phyloP scores from a whole-genome alignment of 2,797 vertebrate species.

The Clarias pachynema region DNA sequence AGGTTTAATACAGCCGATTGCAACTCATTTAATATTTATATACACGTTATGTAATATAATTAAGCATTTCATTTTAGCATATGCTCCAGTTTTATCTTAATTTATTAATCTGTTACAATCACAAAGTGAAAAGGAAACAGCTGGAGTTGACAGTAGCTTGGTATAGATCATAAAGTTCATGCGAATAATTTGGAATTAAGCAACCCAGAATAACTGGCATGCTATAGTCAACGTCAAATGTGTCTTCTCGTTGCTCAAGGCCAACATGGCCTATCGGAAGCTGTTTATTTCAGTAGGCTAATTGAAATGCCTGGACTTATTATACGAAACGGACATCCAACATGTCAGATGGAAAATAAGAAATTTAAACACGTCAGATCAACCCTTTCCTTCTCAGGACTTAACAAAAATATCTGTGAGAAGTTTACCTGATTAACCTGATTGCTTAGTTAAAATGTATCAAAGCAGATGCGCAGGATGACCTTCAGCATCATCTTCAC shows the following conservation, averaged over 20 bases:
- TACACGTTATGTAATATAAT: background rate
- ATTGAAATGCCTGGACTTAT: constrained; percentile 3
- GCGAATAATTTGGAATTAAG: background rate
- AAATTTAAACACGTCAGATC: background rate
- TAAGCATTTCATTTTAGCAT: background rate
- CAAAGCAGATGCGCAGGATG: background rate
- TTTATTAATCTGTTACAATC: background rate
- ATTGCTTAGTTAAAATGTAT: background rate
- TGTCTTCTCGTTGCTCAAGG: background rate
- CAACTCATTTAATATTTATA: background rate
- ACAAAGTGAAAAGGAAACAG: background rate
- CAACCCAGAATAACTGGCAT: background rate
- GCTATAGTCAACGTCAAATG: background rate
- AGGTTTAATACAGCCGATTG: background rate
- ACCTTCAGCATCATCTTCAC: background rate
- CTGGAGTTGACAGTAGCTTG: background rate
- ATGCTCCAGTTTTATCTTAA: background rate
- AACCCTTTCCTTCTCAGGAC: background rate
- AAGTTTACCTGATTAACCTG: background rate
- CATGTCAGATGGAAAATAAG: constrained; percentile 15
- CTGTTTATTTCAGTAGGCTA: constrained; percentile 1
- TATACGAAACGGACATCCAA: background rate
- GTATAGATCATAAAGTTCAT: background rate
- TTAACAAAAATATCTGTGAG: background rate
- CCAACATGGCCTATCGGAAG: background rate